Evolutionary conservation across 1,140 invertebrate genomes (phyloP), one percentile per base, ranked within the genome.

Genomic region (Orchesella cincta): DNA sequence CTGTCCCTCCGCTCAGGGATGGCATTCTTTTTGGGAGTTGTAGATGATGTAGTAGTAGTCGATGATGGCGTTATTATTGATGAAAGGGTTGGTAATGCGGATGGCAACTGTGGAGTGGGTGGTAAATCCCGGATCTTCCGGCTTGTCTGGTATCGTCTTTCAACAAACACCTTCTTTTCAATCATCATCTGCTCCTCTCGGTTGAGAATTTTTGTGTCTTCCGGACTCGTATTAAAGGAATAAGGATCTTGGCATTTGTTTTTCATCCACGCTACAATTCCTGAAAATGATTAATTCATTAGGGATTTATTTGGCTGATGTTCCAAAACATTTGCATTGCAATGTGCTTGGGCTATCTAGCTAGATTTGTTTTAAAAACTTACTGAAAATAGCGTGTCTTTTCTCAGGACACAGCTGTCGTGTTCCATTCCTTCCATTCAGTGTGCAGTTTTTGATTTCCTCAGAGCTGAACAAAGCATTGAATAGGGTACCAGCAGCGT

Each of bases 91-190:
- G 54, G n/a, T 3, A 23, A 23, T 57, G 12, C 26, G 62, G 28
- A 5, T 12, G 54, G 54, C 23, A 14, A n/a, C 54, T 16, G 54
- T n/a, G n/a, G 5, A 62, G 16, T n/a, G 23, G 54, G 26, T 8
- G 54, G 62, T 12, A 67, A 16, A 26, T 73, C 71, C 26, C 71
- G 36, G 3, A 73, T 73, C 46, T 73, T 73, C 29, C 71, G 2
- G 39, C 35, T 46, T n/a, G 71, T 73, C 46, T 73, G 71, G 71
- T 73, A 73, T n/a, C 71, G 34, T 51, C 71, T 36, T 46, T 73
- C 71, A 12, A 73, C 71, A 39, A 73, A 73, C 3, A 73, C 71
- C 46, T 73, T 73, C 36, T 73, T 73, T 31, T 73, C 71, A 2
- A 73, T 73, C 39, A 73, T 73, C 71, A 73, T 73, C 26, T 73